Percentiles rank a stretch among this genome's conserved stretches.
These are phyloP conservation scores for Drosophila sturtevanti DNA, from an alignment of 1,140 invertebrate species.

Conservation along the genomic window DNA sequence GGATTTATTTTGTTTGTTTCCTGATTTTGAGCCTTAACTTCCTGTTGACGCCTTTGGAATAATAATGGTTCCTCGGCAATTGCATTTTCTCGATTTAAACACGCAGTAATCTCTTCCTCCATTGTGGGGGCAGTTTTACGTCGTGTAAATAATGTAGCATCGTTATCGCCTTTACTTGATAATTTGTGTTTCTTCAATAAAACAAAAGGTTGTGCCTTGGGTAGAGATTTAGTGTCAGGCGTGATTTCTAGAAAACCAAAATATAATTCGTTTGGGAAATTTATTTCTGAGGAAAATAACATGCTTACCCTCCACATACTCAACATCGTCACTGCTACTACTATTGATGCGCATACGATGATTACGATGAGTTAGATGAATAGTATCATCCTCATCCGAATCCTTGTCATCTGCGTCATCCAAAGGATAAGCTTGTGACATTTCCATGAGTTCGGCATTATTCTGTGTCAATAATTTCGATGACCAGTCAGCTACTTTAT, in stretches of 20 bases:
- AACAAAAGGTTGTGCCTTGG: neutral
- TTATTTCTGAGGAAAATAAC: neutral
- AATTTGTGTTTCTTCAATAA: neutral
- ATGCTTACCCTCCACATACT: neutral
- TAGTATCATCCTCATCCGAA: neutral
- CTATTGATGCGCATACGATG: conserved; percentile 28
- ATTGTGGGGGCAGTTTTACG: neutral
- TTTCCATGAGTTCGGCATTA: conserved; percentile 4
- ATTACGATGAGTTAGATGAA: too few relatives aligned
- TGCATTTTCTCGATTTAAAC: neutral
- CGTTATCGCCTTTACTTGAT: neutral
- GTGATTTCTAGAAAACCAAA: too few relatives aligned
- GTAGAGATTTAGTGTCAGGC: too few relatives aligned
- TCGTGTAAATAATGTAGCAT: neutral
- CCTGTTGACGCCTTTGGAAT: neutral
- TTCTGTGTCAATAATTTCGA: conserved; percentile 62
- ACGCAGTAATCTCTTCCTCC: neutral
- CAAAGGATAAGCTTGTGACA: conserved; percentile 53
- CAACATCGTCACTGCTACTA: conserved; percentile 32
- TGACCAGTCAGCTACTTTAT: conserved; percentile 67
- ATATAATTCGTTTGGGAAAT: too few relatives aligned
- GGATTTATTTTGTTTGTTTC: neutral
- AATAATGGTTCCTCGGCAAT: neutral
- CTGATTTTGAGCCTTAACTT: neutral
- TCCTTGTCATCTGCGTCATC: conserved; percentile 7